phyloP scores from a whole-genome alignment of 1,140 invertebrate species.

The Oryzaephilus surinamensis region DNA sequence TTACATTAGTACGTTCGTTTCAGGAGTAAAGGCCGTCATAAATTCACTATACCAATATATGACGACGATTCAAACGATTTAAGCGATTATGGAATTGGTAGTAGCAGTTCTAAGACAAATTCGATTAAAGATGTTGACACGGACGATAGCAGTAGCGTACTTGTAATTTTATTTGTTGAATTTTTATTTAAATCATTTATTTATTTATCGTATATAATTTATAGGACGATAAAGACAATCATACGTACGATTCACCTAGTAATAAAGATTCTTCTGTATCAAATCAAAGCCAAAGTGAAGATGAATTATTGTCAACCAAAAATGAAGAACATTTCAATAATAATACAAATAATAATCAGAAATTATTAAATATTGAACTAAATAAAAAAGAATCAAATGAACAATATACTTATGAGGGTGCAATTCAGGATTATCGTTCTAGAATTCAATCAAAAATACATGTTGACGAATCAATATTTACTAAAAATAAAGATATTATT shows the following conservation, averaged over 20 bases:
- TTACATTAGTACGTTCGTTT: too few relatives aligned
- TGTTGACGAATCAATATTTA: slow-evolving; percentile 26
- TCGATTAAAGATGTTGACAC: slow-evolving; percentile 42
- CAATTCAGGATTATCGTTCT: slow-evolving; percentile 72
- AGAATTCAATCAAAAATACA: slow-evolving; percentile 48
- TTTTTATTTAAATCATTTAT: not conserved
- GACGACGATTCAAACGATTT: slow-evolving; percentile 74
- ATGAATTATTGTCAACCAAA: slow-evolving; percentile 16
- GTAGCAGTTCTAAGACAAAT: slow-evolving; percentile 61
- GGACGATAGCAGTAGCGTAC: slow-evolving; percentile 33
- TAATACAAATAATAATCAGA: slow-evolving; percentile 1
- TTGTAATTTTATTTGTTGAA: slow-evolving; percentile 21
- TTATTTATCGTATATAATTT: slow-evolving; percentile 3
- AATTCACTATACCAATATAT: slow-evolving; percentile 44
- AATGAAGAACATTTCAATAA: slow-evolving; percentile 7
- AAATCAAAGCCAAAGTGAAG: slow-evolving; percentile 29
- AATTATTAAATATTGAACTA: not conserved
- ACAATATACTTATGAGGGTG: slow-evolving; percentile 78
- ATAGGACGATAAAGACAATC: slow-evolving; percentile 29
- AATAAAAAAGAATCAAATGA: slow-evolving; percentile 49
- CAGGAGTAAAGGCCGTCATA: slow-evolving; percentile 40
- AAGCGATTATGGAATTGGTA: slow-evolving; percentile 70
- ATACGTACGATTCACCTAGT: slow-evolving; percentile 19
- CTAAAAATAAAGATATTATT: slow-evolving; percentile 27
- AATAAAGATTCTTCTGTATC: slow-evolving; percentile 20